Evolutionary conservation across 2,113 vertebrate species (phyloP), one percentile per base, ranked within the genome.

Genomic region (Manacus vitellinus): DNA sequence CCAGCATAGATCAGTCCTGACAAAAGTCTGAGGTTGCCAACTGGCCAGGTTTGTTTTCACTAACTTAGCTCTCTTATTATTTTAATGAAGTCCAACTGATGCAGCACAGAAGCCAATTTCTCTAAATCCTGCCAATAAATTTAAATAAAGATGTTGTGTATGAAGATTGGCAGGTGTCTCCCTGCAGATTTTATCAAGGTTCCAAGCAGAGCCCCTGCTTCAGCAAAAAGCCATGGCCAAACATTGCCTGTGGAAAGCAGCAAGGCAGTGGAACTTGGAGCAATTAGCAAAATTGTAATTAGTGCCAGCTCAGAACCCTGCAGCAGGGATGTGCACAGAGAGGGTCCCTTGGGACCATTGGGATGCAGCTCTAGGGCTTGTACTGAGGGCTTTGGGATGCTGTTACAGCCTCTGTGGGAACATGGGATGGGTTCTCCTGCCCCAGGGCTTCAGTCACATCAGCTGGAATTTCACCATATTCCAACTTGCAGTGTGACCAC

Each of bases 71-170:
- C 84, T 77, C 86, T 74, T 92, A 96, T 96, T 96, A 95, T 96
- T 95, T 95, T 96, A 96, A 96, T 96, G 83, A 96, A 95, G 91
- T 94, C 85, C 88, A 96, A 94, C 75, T 94, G 91, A 97, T 94
- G 90, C 89, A 95, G 74, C 94, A 77, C 6, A 59, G 82, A 94
- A 95, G 96, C 94, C 92, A 94, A 46, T 59, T 47, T 74, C 73
- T 91, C 78, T 83, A 66, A 74, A 90, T 71, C 70, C 71, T 92
- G 95, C 94, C 92, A 96, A 88, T 92, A 79, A 96, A 96, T 94
- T 93, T 93, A 87, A 96, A 95, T 89, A 89, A 91, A 96, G 85
- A 88, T 76, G 72, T 56, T 78, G 43, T 44, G 63, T 70, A 82
- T 93, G 88, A 95, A 90, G 95, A 96, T 63, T 92, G 94, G 94